phyloP scores from a whole-genome alignment of 1,140 invertebrate genomes.

The Spodoptera litura region DNA sequence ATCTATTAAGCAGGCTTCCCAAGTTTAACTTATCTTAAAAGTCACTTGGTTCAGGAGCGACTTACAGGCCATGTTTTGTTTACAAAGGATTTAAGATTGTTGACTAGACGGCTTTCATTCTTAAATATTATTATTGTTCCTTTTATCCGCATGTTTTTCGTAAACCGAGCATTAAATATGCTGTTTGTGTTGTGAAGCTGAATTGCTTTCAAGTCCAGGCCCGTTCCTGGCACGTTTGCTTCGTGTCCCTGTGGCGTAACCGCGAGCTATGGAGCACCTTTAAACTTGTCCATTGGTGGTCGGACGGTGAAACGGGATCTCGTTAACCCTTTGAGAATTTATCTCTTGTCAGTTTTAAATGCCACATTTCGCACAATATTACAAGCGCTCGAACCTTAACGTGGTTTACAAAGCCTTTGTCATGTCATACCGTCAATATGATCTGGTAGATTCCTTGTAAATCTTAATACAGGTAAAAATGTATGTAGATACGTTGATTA shows the following conservation, averaged over 20 bases:
- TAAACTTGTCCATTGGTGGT: slow-evolving; percentile 30
- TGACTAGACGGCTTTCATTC: background rate
- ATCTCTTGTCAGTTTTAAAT: slow-evolving; percentile 7
- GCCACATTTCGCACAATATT: background rate
- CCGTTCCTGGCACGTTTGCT: slow-evolving; percentile 4
- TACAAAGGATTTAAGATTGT: slow-evolving; percentile 22
- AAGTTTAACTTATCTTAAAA: slow-evolving; percentile 19
- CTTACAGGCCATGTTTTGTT: slow-evolving; percentile 20
- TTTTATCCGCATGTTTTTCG: slow-evolving; percentile 19
- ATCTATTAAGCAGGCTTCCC: slow-evolving; percentile 23
- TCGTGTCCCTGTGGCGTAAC: slow-evolving; percentile 24
- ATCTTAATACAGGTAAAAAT: background rate
- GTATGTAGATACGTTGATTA: background rate
- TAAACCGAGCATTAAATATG: slow-evolving; percentile 33
- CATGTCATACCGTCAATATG: slow-evolving; percentile 14
- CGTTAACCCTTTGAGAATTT: slow-evolving; percentile 13
- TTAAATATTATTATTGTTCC: slow-evolving; percentile 15
- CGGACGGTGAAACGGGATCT: background rate
- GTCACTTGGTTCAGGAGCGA: background rate
- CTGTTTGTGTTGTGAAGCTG: slow-evolving; percentile 31
- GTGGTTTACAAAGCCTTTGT: background rate
- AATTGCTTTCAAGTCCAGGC: slow-evolving; percentile 26
- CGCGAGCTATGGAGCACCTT: slow-evolving; percentile 30
- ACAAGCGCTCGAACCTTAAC: background rate
- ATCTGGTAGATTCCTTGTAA: background rate